Base-by-base conservation (phyloP, 2,797 vertebrate genomes). In the Octomys mimax region DNA sequence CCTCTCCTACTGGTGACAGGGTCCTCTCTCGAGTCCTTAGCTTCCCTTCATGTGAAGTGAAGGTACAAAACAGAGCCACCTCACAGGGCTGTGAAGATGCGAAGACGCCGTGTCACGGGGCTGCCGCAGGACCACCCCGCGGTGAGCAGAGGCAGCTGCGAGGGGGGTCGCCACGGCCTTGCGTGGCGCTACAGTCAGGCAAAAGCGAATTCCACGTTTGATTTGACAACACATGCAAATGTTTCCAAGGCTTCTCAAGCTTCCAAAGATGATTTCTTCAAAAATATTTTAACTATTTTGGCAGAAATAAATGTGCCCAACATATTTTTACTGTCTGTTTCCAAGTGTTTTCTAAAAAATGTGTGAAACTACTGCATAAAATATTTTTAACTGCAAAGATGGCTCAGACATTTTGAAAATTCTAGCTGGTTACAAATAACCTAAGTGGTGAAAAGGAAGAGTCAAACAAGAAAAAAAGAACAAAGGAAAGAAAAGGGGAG, bases 241-340 rank as follows among this genome's bases (percentile, higher is more conserved):
- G 89, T 95, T 96, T 89, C 83, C 33, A 92, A 92, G 57, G 36
- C 36, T 61, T 61, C 22, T 22, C 21, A 61, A 61, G 85, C 68
- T 87, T 93, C 52, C 64, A 87, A 94, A 75, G 28, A 81, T 54
- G 82, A 82, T 52, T 94, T 97, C 82, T 70, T 96, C 59, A 92
- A 92, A 39, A 83, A 91, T 59, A 54, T 90, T 97, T 94, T 68
- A 96, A 91, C 66, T 85, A 89, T 93, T 95, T 93, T 96, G 87
- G 92, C 96, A 97, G 78, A 95, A 97, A 96, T 61, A 88, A 96
- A 86, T 89, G 92, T 96, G 95, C 92, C 96, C 94, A 97, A 96
- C 92, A 96, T 75, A 95, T 97, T 97, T 97, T 95, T 85, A 91
- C 78, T 89, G 33, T 77, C 33, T 95, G 79, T 66, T 93, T 96